These are phyloP conservation scores for Hycleus phaleratus DNA, from an alignment of 1,140 invertebrate species.

Conservation along the genomic window DNA sequence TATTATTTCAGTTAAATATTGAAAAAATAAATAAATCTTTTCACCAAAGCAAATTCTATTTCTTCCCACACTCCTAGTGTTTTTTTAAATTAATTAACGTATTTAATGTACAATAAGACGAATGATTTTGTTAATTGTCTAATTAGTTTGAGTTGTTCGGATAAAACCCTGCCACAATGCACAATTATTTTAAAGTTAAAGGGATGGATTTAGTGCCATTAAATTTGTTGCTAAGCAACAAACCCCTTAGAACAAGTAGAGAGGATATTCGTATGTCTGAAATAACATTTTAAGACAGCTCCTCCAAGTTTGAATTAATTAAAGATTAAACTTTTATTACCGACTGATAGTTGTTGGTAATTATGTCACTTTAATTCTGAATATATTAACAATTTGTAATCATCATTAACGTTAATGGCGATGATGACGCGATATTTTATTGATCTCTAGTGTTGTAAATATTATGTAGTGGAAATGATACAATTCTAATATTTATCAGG, in stretches of 20 bases:
- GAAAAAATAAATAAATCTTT: constrained; percentile 5
- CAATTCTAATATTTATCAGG: too few relatives aligned
- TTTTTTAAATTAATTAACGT: constrained; percentile 8
- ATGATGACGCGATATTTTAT: too few relatives aligned
- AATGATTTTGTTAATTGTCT: constrained; percentile 11
- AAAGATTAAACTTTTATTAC: neutral
- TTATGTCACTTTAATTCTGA: too few relatives aligned
- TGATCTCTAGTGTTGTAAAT: too few relatives aligned
- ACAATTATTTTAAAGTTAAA: neutral
- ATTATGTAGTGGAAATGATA: too few relatives aligned
- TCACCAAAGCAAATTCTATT: constrained; percentile 4
- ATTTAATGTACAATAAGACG: constrained; percentile 4
- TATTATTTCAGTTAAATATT: neutral
- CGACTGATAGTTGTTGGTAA: too few relatives aligned
- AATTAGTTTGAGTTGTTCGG: constrained; percentile 8
- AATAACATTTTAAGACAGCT: constrained; percentile 7
- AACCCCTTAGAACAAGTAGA: constrained; percentile 1
- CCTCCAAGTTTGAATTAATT: constrained; percentile 5
- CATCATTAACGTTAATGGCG: too few relatives aligned
- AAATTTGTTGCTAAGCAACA: constrained; percentile 12
- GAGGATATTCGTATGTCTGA: constrained; percentile 1
- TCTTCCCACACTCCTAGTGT: neutral
- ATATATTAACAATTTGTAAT: too few relatives aligned
- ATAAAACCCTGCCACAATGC: constrained; percentile 6
- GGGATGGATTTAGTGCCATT: constrained; percentile 6